Evolutionary conservation across 2,888 invertebrate genomes (phyloP).

Genomic region (Lamellibrachia satsuma): DNA sequence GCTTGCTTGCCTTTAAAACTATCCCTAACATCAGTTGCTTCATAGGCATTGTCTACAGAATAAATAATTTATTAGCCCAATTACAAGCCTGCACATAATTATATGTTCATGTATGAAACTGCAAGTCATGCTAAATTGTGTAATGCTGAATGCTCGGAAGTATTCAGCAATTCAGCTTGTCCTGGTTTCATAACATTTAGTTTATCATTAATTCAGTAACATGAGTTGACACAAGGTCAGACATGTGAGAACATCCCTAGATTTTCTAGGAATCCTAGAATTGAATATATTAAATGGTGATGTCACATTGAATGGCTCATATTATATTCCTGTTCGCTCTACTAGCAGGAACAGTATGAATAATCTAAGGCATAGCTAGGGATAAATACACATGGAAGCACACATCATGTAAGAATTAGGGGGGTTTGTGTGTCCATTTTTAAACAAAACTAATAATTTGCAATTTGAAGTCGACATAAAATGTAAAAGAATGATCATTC

Average conservation of each 20-base stretch:
- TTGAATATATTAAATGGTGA: background rate
- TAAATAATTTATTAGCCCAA: slow-evolving; percentile 7
- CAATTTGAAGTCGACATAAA: too few species aligned
- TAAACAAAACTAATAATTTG: too few species aligned
- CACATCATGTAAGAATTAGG: too few species aligned
- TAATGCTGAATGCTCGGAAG: background rate
- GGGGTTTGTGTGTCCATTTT: too few species aligned
- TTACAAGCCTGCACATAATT: background rate
- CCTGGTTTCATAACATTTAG: background rate
- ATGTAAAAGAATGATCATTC: too few species aligned
- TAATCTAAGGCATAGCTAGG: too few species aligned
- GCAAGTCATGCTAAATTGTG: background rate
- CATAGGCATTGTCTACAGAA: background rate
- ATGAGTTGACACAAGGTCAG: background rate
- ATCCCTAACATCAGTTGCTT: background rate
- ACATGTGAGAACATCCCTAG: background rate
- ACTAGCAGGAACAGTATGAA: too few species aligned
- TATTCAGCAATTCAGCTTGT: background rate
- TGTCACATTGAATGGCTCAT: background rate
- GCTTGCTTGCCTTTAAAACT: background rate
- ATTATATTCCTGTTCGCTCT: background rate
- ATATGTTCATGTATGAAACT: background rate
- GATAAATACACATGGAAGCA: too few species aligned
- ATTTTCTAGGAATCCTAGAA: too few species aligned
- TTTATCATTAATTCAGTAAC: background rate